These are phyloP conservation scores for Pelobates cultripes DNA, from an alignment of 2,797 vertebrate species.

Conservation along the genomic window DNA sequence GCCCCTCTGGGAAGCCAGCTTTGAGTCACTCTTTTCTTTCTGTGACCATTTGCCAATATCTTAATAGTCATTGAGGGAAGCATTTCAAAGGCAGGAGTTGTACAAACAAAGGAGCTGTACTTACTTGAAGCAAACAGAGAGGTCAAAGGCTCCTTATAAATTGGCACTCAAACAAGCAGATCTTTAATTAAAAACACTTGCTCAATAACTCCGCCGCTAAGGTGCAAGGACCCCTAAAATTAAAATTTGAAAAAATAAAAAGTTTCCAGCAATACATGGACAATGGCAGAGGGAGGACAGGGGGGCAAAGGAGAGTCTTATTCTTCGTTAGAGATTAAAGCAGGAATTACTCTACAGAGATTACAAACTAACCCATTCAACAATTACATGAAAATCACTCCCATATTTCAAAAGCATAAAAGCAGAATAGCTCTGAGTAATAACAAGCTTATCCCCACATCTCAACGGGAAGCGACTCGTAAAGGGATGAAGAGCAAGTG, in stretches of 20 bases:
- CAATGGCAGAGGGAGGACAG: too few relatives aligned
- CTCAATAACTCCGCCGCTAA: constrained; percentile 20
- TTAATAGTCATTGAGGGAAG: constrained; percentile 52
- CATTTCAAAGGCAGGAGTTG: constrained; percentile 61
- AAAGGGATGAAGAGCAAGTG: constrained; percentile 54
- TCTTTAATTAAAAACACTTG: constrained; percentile 45
- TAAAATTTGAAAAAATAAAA: neutral
- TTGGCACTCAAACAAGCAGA: constrained; percentile 40
- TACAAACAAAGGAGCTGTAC: constrained; percentile 64
- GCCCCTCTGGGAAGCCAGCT: constrained; percentile 52
- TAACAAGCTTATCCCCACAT: constrained; percentile 62
- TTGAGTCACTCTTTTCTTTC: constrained; percentile 64
- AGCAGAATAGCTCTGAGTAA: constrained; percentile 60
- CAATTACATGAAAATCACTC: constrained; percentile 16
- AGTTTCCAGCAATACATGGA: too few relatives aligned
- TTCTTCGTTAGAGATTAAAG: neutral
- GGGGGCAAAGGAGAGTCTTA: neutral
- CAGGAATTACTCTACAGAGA: constrained; percentile 6
- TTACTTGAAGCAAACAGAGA: constrained; percentile 52
- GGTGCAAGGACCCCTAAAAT: neutral
- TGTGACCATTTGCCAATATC: constrained; percentile 55
- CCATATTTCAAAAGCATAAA: constrained; percentile 37
- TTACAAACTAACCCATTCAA: constrained; percentile 22
- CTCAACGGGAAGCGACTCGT: constrained; percentile 56
- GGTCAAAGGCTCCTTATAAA: constrained; percentile 52